Evolutionary conservation across 2,113 vertebrate species (phyloP), one percentile per base, ranked within the genome.

Genomic region (Bolborhynchus lineola): DNA sequence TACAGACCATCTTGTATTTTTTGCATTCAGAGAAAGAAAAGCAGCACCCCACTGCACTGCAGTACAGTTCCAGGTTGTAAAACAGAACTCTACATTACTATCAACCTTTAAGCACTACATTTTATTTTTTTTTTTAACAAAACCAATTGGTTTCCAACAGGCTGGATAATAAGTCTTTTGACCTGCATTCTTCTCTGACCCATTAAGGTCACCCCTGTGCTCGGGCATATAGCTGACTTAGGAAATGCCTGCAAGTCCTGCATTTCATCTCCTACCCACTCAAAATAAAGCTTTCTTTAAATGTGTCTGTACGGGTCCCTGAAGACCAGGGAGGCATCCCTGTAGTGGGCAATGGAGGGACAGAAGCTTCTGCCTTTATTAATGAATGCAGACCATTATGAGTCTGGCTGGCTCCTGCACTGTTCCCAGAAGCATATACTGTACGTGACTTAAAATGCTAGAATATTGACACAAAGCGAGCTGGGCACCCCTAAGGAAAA

Each of bases 381-480:
- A 99, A 99, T 99, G 99, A 99, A 99, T 99, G 99, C 98, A 98
- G 99, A 98, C 99, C 99, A 99, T 99, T 99, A 99, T 98, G 99
- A 99, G 99, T 99, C 99, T 99, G 99, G 98, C 99, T 98, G 98
- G 99, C 99, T 99, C 99, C 99, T 99, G 98, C 98, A 98, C 98
- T 98, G 98, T 98, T 99, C 99, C 99, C 99, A 99, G 98, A 99
- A 99, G 99, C 99, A 99, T 98, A 99, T 98, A 99, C 98, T 98
- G 99, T 99, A 99, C 99, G 99, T 99, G 99, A 99, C 99, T 99
- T 99, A 99, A 99, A 99, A 99, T 99, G 99, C 99, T 99, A 99
- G 99, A 99, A 99, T 99, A 99, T 99, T 99, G 99, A 99, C 99
- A 99, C 98, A 99, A 99, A 99, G 99, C 98, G 94, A 99, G 98